phyloP scores from a whole-genome alignment of 2,797 vertebrate species.

The Rhinoraja longicauda region DNA sequence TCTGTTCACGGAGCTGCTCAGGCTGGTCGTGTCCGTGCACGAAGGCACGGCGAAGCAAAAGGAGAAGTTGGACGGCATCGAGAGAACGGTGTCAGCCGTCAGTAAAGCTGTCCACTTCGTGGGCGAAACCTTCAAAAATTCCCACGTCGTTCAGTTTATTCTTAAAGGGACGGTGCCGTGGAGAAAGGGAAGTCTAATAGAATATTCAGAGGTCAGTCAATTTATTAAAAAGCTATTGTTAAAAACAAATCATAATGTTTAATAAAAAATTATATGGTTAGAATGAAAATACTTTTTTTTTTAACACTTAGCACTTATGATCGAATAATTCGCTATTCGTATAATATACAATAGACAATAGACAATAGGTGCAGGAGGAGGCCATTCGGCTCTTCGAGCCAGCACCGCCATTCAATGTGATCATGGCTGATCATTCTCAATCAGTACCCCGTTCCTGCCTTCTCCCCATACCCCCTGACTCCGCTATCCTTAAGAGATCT shows the following conservation, averaged over 20 bases:
- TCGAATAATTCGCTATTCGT: neutral
- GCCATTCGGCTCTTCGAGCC: too few relatives aligned
- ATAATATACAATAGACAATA: too few relatives aligned
- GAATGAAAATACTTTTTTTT: neutral
- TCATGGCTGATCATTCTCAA: too few relatives aligned
- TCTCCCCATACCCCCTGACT: too few relatives aligned
- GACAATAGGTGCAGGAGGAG: too few relatives aligned
- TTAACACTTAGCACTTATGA: neutral
- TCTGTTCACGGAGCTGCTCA: slow-evolving; percentile 60
- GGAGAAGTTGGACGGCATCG: slow-evolving; percentile 66
- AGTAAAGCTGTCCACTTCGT: slow-evolving; percentile 66
- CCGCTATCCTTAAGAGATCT: too few relatives aligned
- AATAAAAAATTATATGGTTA: neutral
- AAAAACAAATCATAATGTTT: neutral
- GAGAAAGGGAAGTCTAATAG: slow-evolving; percentile 58
- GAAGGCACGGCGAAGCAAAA: slow-evolving; percentile 61
- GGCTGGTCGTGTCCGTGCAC: slow-evolving; percentile 56
- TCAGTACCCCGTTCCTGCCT: too few relatives aligned
- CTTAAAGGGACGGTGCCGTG: slow-evolving; percentile 64
- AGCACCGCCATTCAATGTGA: too few relatives aligned
- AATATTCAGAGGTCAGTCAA: slow-evolving; percentile 44
- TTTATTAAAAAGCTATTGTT: neutral
- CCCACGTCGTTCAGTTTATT: slow-evolving; percentile 70
- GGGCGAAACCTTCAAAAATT: slow-evolving; percentile 67
- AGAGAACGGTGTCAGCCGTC: slow-evolving; percentile 61